A percentile compares a stretch with the other conserved stretches of the same genome.
Evolutionary conservation across 2,888 invertebrate genomes (phyloP).

Genomic region (Macrostomum cliftonense): DNA sequence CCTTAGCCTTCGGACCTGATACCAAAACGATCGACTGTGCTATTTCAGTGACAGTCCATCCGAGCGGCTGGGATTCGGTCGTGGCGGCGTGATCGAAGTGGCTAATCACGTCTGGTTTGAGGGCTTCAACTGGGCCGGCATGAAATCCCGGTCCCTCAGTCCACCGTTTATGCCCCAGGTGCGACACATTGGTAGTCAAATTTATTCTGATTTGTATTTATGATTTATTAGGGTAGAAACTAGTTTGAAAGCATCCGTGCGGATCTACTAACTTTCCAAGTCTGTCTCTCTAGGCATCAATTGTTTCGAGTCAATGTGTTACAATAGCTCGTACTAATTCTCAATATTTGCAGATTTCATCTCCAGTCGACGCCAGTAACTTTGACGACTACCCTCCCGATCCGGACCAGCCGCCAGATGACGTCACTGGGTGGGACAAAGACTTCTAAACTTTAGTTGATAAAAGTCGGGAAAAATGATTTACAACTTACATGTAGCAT

Average conservation of each 20-base stretch:
- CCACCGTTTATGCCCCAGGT: conserved; percentile 70
- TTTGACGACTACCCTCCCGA: conserved; percentile 92
- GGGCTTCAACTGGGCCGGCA: conserved; percentile 93
- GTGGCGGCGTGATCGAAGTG: conserved; percentile 86
- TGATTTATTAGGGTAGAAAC: too few relatives aligned
- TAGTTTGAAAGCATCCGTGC: too few relatives aligned
- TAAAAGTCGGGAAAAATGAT: too few relatives aligned
- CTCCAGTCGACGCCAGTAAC: conserved; percentile 72
- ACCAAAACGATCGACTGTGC: too few relatives aligned
- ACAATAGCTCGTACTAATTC: too few relatives aligned
- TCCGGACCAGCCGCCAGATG: conserved; percentile 74
- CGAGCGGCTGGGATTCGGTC: conserved; percentile 82
- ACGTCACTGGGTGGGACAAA: conserved; percentile 80
- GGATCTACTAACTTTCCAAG: too few relatives aligned
- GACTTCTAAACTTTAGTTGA: conserved; percentile 57
- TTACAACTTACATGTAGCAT: too few relatives aligned
- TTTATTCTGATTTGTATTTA: too few relatives aligned
- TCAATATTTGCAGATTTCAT: conserved; percentile 48
- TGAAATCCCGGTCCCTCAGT: conserved; percentile 61
- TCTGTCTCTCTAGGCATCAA: too few relatives aligned
- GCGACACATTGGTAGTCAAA: too few relatives aligned
- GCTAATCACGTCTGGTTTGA: conserved; percentile 99
- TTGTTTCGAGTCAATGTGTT: too few relatives aligned
- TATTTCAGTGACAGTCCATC: conserved; percentile 66
- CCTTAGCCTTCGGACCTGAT: too few relatives aligned